These are phyloP conservation scores for Yponomeuta malinellus DNA, from an alignment of 2,888 invertebrate species.

Conservation along the genomic window DNA sequence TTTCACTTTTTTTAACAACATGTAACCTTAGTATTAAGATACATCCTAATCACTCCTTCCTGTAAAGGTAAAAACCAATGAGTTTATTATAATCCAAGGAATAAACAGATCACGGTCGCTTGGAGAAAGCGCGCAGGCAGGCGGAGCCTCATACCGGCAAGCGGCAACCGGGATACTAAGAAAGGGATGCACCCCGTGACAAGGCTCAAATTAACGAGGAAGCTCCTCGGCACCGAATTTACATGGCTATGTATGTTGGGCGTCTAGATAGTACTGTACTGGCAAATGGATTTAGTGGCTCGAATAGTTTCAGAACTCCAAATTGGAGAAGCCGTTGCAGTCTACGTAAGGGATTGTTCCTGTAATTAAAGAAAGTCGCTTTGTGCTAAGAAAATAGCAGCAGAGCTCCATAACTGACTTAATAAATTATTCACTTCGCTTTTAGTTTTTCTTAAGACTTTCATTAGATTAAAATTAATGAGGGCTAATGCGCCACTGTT, in stretches of 20 bases:
- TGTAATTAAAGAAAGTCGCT: slow-evolving; percentile 51
- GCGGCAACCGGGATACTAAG: slow-evolving; percentile 43
- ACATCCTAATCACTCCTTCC: too few relatives aligned
- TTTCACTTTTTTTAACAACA: too few relatives aligned
- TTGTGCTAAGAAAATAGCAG: slow-evolving; percentile 4
- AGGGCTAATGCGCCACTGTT: slow-evolving; percentile 13
- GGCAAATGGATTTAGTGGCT: slow-evolving; percentile 58
- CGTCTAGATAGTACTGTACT: slow-evolving; percentile 51
- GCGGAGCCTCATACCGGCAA: slow-evolving; percentile 9
- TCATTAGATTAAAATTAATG: background rate
- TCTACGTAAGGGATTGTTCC: slow-evolving; percentile 43
- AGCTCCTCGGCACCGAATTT: slow-evolving; percentile 54
- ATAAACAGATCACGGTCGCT: background rate
- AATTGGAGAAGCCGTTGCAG: slow-evolving; percentile 35
- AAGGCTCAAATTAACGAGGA: slow-evolving; percentile 65
- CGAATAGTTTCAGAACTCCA: slow-evolving; percentile 61
- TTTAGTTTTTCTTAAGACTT: slow-evolving; percentile 3
- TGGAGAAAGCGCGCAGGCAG: slow-evolving; percentile 5
- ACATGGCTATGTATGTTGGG: slow-evolving; percentile 68
- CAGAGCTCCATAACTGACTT: slow-evolving; percentile 4
- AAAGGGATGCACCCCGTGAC: slow-evolving; percentile 68
- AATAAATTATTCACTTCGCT: background rate
- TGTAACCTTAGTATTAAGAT: too few relatives aligned
- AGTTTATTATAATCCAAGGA: background rate
- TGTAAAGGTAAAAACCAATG: background rate